A percentile compares a stretch with the other conserved stretches of the same genome.
These are phyloP conservation scores for Myanophis thanlyinensis DNA, from an alignment of 2,113 vertebrate genomes.

Conservation along the genomic window DNA sequence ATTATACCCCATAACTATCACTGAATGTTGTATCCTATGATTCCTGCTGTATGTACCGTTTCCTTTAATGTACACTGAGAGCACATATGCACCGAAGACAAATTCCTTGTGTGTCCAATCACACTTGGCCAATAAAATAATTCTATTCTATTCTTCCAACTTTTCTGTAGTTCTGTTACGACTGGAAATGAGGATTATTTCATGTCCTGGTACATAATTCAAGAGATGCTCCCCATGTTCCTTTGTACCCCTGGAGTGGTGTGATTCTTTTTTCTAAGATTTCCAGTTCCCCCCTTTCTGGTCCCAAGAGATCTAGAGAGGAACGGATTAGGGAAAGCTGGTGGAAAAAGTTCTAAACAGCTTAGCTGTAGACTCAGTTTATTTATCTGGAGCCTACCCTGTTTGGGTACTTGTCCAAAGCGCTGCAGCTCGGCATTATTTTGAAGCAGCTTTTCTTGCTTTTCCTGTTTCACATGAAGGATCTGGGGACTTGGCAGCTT, in stretches of 20 bases:
- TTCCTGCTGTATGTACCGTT: too few relatives aligned
- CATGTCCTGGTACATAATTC: too few relatives aligned
- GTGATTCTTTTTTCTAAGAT: not conserved
- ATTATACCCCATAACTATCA: too few relatives aligned
- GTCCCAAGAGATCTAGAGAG: not conserved
- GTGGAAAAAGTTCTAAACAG: not conserved
- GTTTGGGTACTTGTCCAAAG: not conserved
- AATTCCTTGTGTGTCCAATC: too few relatives aligned
- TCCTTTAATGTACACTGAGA: too few relatives aligned
- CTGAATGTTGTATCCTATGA: too few relatives aligned
- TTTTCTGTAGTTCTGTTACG: not conserved
- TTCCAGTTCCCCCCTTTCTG: not conserved
- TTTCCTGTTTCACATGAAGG: not conserved
- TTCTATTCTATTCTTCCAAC: too few relatives aligned
- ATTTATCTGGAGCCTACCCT: not conserved
- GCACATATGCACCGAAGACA: too few relatives aligned
- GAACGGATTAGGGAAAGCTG: not conserved
- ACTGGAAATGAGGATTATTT: not conserved
- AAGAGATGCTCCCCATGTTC: not conserved
- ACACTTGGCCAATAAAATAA: too few relatives aligned
- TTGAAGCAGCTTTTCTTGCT: not conserved
- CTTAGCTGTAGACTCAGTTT: not conserved
- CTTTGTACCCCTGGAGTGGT: not conserved
- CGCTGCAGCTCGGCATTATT: not conserved
- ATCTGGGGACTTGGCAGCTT: not conserved